Percentiles rank a stretch among this genome's conserved stretches.
These are phyloP conservation scores for Acrobasis consociella DNA, from an alignment of 2,888 invertebrate species.

Conservation along the genomic window DNA sequence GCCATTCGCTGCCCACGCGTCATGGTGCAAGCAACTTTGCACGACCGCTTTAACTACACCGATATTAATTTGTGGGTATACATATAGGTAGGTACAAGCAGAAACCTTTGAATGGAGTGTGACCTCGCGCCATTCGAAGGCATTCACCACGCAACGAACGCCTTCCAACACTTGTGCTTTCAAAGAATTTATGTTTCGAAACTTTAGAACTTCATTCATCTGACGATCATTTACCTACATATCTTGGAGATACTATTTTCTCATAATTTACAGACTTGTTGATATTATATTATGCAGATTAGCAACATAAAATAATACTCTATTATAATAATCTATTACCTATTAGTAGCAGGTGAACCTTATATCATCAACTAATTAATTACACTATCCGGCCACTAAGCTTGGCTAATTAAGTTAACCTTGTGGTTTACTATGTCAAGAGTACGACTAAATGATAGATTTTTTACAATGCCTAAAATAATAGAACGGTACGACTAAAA, in stretches of 20 bases:
- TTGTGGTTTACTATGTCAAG: background rate
- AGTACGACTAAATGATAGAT: background rate
- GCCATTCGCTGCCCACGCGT: constrained; percentile 52
- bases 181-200: constrained; percentile 23
- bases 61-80: constrained; percentile 23
- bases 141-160: constrained; percentile 49
- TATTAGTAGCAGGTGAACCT: background rate
- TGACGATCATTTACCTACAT: background rate
- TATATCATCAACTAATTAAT: constrained; percentile 1
- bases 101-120: constrained; percentile 47
- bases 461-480: background rate
- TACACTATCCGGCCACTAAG: background rate
- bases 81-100: constrained; percentile 12
- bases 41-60: constrained; percentile 29
- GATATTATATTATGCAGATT: no score
- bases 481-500: no score
- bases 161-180: constrained; percentile 18
- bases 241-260: background rate
- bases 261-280: background rate
- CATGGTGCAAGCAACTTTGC: constrained; percentile 46
- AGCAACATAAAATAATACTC: no score
- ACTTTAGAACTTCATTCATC: constrained; percentile 4
- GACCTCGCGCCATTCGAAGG: constrained; percentile 48
- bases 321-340: background rate
- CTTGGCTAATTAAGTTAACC: constrained; percentile 8